phyloP scores from a whole-genome alignment of 2,888 invertebrate genomes.

The Dicyrtomina minuta region DNA sequence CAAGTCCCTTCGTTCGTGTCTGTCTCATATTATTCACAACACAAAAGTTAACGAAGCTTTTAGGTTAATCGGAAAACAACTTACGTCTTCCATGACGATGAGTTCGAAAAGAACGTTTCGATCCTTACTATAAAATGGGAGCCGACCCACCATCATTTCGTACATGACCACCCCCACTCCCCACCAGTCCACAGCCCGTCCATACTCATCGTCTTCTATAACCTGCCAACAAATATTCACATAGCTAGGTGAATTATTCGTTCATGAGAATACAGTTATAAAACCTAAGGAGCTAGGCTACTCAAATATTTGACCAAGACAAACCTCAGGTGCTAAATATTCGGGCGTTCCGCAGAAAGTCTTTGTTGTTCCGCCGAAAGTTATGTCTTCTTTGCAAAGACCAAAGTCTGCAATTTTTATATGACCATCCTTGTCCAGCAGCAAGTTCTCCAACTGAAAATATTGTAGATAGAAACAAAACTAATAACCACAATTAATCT shows the following conservation, averaged over 20 bases:
- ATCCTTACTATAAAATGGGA: slow-evolving; percentile 96
- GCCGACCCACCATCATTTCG: slow-evolving; percentile 99
- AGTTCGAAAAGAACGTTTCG: slow-evolving; percentile 95
- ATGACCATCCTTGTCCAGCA: slow-evolving; percentile 97
- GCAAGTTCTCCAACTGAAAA: slow-evolving; percentile 83
- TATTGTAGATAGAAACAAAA: background rate
- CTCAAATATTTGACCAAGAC: too few relatives aligned
- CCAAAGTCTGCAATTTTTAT: slow-evolving; percentile 99
- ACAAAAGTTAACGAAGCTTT: background rate
- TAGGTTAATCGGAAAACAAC: too few relatives aligned
- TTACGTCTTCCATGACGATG: slow-evolving; percentile 86
- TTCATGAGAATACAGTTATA: too few relatives aligned
- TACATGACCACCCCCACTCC: slow-evolving; percentile 92
- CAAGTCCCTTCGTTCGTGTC: too few relatives aligned
- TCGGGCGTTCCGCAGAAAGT: slow-evolving; percentile 98
- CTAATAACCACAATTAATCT: too few relatives aligned
- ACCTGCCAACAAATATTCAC: slow-evolving; percentile 60
- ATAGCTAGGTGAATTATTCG: background rate
- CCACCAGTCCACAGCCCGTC: slow-evolving; percentile 96
- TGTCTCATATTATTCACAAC: background rate
- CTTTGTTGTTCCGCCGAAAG: slow-evolving; percentile 90
- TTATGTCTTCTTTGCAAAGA: slow-evolving; percentile 98
- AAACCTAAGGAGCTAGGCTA: too few relatives aligned
- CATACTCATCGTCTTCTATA: slow-evolving; percentile 95
- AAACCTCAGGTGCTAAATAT: slow-evolving; percentile 92